Percentiles rank a stretch among this genome's conserved stretches.
Evolutionary conservation across 1,140 invertebrate genomes (phyloP).

Genomic region (Kradibia gibbosae): DNA sequence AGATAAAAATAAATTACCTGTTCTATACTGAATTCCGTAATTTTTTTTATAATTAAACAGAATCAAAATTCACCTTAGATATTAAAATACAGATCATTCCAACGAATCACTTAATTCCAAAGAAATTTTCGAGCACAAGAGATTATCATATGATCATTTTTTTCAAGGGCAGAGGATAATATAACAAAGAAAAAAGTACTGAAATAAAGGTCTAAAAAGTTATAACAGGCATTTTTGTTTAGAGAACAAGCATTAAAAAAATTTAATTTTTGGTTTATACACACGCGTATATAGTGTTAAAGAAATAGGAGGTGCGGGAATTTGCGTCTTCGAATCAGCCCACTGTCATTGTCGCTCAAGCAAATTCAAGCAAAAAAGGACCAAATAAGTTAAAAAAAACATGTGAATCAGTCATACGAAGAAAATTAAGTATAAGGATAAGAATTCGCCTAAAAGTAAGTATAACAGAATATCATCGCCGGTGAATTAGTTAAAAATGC

Average conservation of each 20-base stretch:
- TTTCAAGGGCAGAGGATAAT: not conserved
- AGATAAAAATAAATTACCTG: no score
- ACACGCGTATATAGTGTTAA: no score
- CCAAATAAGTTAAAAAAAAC: constrained; percentile 35
- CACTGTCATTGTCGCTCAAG: constrained; percentile 39
- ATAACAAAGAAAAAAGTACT: not conserved
- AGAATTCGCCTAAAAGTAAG: not conserved
- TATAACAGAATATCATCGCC: constrained; percentile 20
- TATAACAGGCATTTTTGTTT: constrained; percentile 56
- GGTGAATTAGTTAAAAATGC: constrained; percentile 7
- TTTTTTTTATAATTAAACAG: constrained; percentile 1
- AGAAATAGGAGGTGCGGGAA: not conserved
- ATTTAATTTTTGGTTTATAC: constrained; percentile 57
- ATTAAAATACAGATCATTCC: not conserved
- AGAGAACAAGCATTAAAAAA: constrained; percentile 57
- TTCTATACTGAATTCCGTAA: no score
- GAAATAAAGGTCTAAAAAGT: constrained; percentile 43
- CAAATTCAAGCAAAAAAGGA: constrained; percentile 36
- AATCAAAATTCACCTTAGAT: not conserved
- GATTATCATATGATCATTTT: not conserved
- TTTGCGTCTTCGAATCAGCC: constrained; percentile 40
- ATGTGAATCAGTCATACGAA: not conserved
- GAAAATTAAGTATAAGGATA: constrained; percentile 10
- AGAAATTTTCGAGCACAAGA: not conserved
- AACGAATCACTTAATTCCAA: not conserved